Evolutionary conservation across 2,113 vertebrate species (phyloP).

Genomic region (Scomber colias): DNA sequence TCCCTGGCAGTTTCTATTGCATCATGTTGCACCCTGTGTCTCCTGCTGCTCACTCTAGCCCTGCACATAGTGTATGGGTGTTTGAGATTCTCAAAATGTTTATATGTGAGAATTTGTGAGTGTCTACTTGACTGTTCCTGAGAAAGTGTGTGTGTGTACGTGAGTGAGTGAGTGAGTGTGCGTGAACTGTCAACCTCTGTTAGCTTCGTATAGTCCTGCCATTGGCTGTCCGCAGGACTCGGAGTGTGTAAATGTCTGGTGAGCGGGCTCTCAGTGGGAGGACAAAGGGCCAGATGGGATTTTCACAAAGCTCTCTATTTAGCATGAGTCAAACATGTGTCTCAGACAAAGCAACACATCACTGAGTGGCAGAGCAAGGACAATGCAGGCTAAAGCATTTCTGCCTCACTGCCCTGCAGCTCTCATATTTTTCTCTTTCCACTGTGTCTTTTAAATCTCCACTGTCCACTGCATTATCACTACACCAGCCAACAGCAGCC

Average conservation of each 20-base stretch:
- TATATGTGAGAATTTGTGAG: conserved; percentile 19
- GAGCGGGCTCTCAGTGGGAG: conserved; percentile 44
- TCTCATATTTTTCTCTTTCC: conserved; percentile 13
- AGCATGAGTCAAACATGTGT: conserved; percentile 62
- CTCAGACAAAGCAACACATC: conserved; percentile 39
- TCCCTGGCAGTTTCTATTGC: conserved; percentile 40
- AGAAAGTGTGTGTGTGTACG: background rate
- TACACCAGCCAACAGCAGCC: background rate
- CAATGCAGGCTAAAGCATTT: conserved; percentile 40
- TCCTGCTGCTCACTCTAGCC: conserved; percentile 24
- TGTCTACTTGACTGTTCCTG: conserved; percentile 31
- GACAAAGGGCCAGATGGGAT: conserved; percentile 63
- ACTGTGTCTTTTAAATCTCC: conserved; percentile 14
- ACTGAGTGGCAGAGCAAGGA: conserved; percentile 54
- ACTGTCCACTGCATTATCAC: background rate
- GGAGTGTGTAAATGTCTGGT: conserved; percentile 35
- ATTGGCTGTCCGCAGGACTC: conserved; percentile 42
- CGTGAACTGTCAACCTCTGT: conserved; percentile 52
- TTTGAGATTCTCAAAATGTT: conserved; percentile 43
- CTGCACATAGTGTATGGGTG: conserved; percentile 28
- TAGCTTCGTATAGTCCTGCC: conserved; percentile 29
- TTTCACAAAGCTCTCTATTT: conserved; percentile 64
- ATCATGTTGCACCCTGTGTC: conserved; percentile 55
- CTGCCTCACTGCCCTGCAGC: conserved; percentile 22
- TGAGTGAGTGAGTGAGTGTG: conserved; percentile 32